phyloP scores from a whole-genome alignment of 1,140 invertebrate genomes.

The Trinorchestia longiramus region DNA sequence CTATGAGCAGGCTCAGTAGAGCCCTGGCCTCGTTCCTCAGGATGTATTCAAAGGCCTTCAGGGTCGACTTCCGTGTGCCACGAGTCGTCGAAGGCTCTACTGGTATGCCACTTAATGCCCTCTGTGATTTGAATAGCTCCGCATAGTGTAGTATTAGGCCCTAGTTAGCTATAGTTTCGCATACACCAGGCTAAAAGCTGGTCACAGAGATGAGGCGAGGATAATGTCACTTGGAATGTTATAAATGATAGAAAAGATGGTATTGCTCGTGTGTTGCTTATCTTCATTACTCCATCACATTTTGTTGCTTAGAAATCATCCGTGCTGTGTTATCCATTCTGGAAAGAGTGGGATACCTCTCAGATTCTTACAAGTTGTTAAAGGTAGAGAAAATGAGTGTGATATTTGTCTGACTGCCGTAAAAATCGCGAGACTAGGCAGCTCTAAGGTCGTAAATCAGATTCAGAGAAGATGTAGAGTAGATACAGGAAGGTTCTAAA shows the following conservation, averaged over 20 bases:
- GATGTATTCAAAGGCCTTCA: conserved; percentile 85
- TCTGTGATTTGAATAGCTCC: not conserved
- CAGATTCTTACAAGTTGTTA: no score
- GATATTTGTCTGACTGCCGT: not conserved
- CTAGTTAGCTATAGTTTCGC: not conserved
- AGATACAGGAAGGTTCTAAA: not conserved
- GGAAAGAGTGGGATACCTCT: no score
- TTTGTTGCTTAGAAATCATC: not conserved
- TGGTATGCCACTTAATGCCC: not conserved
- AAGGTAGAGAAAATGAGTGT: not conserved
- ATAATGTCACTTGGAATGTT: not conserved
- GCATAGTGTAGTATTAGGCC: not conserved
- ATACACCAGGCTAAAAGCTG: not conserved
- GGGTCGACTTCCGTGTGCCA: conserved; percentile 82
- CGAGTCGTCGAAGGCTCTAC: conserved; percentile 57
- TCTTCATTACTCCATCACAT: no score
- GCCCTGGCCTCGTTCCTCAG: conserved; percentile 82
- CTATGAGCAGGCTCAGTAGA: conserved; percentile 77
- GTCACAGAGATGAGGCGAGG: not conserved
- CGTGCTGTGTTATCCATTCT: not conserved
- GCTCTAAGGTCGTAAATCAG: no score
- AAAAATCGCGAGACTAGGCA: not conserved
- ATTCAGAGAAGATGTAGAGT: not conserved
- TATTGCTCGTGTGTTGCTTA: no score
- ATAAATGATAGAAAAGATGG: not conserved